Conservation (phyloP, 2,113 vertebrate species). For the Dromaius novaehollandiae region DNA sequence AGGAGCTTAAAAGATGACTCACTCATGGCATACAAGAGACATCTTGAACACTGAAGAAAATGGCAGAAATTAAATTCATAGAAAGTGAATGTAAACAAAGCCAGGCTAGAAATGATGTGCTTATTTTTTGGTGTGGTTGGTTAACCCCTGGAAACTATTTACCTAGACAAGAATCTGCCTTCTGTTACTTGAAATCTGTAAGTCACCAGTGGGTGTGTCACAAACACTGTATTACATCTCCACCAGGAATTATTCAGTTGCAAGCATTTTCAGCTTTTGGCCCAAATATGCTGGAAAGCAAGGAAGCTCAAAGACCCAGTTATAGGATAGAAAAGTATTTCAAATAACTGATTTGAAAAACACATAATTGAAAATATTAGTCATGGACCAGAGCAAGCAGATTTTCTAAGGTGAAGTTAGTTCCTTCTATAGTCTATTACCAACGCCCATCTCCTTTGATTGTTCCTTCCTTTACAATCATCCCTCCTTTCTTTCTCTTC, state of each 20-base stretch:
- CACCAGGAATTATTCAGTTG: background rate
- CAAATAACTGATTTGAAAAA: background rate
- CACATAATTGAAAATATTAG: background rate
- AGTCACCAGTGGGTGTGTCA: background rate
- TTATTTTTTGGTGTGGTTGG: background rate
- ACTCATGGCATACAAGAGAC: background rate
- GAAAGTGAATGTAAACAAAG: background rate
- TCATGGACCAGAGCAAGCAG: background rate
- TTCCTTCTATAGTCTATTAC: background rate
- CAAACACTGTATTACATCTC: background rate
- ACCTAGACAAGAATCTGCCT: background rate
- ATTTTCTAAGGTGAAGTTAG: background rate
- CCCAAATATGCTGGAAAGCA: background rate
- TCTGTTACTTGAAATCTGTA: background rate
- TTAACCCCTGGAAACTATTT: background rate
- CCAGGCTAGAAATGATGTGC: background rate
- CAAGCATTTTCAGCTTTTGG: background rate
- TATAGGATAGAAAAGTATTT: background rate
- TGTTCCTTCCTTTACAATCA: background rate
- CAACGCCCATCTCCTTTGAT: background rate
- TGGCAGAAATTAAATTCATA: background rate
- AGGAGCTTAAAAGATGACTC: background rate
- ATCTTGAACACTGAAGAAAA: background rate
- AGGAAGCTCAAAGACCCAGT: background rate
- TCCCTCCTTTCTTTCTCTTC: background rate